Conservation (phyloP, 1,140 invertebrate species). For the Drosophila oshimai region DNA sequence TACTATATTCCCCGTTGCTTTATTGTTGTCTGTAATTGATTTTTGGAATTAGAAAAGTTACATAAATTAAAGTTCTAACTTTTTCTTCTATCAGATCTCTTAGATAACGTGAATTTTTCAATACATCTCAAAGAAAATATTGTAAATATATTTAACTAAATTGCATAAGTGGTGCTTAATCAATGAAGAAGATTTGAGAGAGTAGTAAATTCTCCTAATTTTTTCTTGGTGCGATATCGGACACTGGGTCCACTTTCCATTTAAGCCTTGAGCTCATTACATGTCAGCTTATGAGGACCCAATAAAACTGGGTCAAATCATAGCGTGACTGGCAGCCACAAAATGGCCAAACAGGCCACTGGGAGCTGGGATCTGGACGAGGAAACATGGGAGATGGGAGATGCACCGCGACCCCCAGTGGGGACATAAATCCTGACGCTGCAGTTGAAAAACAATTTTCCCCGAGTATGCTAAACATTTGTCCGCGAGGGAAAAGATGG, state of each 20-base stretch:
- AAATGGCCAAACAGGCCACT: constrained; percentile 58
- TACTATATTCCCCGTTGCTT: no score
- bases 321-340: constrained; percentile 63
- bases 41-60: no score
- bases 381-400: constrained; percentile 13
- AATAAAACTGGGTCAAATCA: constrained; percentile 69
- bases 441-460: constrained; percentile 77
- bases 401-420: constrained; percentile 5
- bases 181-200: no score
- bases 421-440: constrained; percentile 70
- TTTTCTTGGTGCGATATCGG: background rate
- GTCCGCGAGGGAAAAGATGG: constrained; percentile 18
- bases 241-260: constrained; percentile 22
- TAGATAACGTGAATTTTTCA: no score
- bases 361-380: constrained; percentile 5
- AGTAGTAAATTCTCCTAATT: no score
- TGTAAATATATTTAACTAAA: no score
- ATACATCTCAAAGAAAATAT: no score
- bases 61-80: no score
- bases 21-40: no score
- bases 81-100: no score
- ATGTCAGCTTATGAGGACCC: constrained; percentile 57
- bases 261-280: constrained; percentile 55
- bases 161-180: no score
- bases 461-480: constrained; percentile 78